Percentiles rank a stretch among this genome's conserved stretches.
phyloP scores from a whole-genome alignment of 2,113 vertebrate species.

The Catharus bicknelli region DNA sequence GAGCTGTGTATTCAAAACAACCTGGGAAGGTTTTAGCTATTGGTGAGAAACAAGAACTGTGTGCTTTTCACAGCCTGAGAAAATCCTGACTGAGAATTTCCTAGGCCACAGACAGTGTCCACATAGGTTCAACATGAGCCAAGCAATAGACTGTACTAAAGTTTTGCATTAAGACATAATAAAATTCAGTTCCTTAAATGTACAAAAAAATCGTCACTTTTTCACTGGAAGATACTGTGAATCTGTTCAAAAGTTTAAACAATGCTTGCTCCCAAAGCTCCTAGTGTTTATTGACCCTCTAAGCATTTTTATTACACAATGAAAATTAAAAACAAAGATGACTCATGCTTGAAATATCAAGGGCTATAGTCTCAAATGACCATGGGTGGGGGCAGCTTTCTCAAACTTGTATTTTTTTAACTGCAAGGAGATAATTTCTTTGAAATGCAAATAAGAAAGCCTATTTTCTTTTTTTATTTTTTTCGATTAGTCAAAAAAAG shows the following conservation, averaged over 20 bases:
- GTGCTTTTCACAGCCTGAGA: too few relatives aligned
- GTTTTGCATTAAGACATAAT: neutral
- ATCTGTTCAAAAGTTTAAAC: neutral
- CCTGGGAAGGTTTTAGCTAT: too few relatives aligned
- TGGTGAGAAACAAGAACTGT: too few relatives aligned
- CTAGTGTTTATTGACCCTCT: neutral
- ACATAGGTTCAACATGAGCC: neutral
- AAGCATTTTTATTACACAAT: neutral
- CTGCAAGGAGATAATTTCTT: neutral
- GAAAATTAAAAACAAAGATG: neutral
- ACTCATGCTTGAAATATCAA: neutral
- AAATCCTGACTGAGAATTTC: too few relatives aligned
- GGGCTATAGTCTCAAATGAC: neutral
- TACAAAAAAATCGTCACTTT: neutral
- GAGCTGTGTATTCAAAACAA: too few relatives aligned
- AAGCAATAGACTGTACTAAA: neutral
- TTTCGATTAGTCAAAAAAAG: neutral
- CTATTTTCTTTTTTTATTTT: neutral
- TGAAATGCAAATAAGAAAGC: neutral
- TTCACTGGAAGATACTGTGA: neutral
- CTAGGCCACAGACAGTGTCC: too few relatives aligned
- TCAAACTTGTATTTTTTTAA: neutral
- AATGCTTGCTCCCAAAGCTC: neutral
- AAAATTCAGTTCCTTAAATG: neutral
- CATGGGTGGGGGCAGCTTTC: neutral